Conservation (phyloP, 2,888 invertebrate genomes). For the Drosophila picticornis region DNA sequence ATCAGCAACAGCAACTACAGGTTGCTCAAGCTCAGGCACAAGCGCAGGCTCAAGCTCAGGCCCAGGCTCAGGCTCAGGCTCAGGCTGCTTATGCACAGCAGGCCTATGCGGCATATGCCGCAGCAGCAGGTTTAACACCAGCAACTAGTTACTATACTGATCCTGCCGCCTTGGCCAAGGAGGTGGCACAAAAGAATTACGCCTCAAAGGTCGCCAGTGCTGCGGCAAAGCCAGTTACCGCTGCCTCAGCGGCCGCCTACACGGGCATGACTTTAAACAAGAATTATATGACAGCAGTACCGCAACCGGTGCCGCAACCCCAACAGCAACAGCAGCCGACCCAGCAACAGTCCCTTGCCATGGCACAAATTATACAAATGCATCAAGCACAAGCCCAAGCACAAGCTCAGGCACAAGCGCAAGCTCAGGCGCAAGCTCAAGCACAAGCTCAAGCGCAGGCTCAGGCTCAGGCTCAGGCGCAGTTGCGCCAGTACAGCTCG, state of each 20-base stretch:
- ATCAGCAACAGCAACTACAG: constrained; percentile 44
- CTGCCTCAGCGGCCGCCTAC: constrained; percentile 86
- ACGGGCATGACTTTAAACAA: constrained; percentile 90
- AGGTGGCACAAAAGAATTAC: constrained; percentile 93
- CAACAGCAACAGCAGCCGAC: constrained; percentile 56
- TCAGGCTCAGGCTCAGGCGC: constrained; percentile 61
- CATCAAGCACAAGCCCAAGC: constrained; percentile 63
- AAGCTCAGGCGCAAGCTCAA: constrained; percentile 44
- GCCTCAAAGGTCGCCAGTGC: constrained; percentile 88
- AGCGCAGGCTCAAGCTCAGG: constrained; percentile 46
- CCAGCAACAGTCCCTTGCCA: constrained; percentile 50
- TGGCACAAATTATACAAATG: constrained; percentile 66
- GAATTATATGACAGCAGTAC: constrained; percentile 64
- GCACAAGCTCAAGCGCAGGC: constrained; percentile 38
- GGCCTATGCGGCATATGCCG: constrained; percentile 71
- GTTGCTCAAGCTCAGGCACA: constrained; percentile 49
- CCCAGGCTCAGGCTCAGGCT: constrained; percentile 66
- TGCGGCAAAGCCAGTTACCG: constrained; percentile 58
- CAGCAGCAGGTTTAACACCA: constrained; percentile 73
- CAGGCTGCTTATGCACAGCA: constrained; percentile 70
- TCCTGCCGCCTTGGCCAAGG: constrained; percentile 90
- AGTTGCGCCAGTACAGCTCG: constrained; percentile 65
- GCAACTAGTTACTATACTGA: constrained; percentile 83
- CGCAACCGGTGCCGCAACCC: constrained; percentile 58
- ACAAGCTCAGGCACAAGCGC: constrained; percentile 48